These are phyloP conservation scores for Archocentrus centrarchus DNA, from an alignment of 2,113 vertebrate genomes.

Conservation along the genomic window DNA sequence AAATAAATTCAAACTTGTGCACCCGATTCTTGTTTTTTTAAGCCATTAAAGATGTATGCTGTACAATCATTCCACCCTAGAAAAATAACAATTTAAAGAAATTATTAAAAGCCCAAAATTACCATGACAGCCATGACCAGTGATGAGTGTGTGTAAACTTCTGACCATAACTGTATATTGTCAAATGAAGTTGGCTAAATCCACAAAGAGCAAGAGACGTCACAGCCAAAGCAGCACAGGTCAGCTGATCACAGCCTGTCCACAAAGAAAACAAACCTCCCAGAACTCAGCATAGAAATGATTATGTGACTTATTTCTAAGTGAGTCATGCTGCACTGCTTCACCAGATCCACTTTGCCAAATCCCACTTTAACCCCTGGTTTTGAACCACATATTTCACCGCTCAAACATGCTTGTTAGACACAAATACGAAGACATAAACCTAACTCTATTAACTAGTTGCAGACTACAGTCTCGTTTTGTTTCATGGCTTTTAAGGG, in stretches of 20 bases:
- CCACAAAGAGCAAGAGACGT: background rate
- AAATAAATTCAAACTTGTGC: background rate
- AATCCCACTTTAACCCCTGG: conserved; percentile 3
- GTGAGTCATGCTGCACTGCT: background rate
- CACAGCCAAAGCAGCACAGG: background rate
- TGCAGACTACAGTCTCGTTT: background rate
- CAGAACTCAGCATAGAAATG: background rate
- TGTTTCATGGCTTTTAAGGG: background rate
- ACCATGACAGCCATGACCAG: background rate
- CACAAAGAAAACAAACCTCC: background rate
- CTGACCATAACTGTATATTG: background rate
- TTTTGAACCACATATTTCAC: background rate
- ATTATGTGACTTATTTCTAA: background rate
- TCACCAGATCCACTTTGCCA: background rate
- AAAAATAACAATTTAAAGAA: background rate
- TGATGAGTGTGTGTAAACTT: background rate
- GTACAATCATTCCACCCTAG: background rate
- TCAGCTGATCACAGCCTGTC: background rate
- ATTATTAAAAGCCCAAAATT: background rate
- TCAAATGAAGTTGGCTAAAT: background rate
- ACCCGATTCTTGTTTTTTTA: background rate
- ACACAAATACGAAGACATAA: background rate
- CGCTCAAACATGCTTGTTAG: background rate
- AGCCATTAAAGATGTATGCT: background rate
- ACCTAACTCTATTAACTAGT: background rate